Evolutionary conservation across 2,797 vertebrate species (phyloP).

Genomic region (Manis pentadactyla): DNA sequence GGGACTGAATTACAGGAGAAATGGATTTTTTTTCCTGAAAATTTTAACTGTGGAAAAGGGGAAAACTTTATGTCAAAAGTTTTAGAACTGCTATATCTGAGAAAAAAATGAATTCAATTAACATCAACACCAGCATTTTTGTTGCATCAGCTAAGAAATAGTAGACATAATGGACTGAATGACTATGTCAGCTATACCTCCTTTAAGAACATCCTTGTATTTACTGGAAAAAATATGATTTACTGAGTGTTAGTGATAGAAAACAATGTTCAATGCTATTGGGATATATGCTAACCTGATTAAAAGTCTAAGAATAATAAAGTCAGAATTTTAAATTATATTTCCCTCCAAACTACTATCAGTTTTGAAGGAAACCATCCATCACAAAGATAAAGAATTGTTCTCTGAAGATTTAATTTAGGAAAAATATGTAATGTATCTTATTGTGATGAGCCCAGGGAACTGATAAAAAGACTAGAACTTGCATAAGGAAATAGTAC

Average conservation of each 20-base stretch:
- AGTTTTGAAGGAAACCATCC: constrained; percentile 32
- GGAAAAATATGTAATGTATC: constrained; percentile 16
- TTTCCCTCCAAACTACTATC: constrained; percentile 32
- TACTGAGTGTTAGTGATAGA: constrained; percentile 12
- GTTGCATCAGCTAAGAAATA: constrained; percentile 21
- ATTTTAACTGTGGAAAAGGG: background rate
- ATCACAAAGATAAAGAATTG: constrained; percentile 65
- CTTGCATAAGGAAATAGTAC: background rate
- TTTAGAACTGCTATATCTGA: background rate
- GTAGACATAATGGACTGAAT: background rate
- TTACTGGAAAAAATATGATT: constrained; percentile 56
- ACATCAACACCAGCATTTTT: background rate
- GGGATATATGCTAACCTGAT: constrained; percentile 45
- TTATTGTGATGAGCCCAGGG: background rate
- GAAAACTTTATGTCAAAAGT: constrained; percentile 20
- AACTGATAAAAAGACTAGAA: background rate
- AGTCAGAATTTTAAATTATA: constrained; percentile 22
- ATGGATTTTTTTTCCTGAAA: background rate
- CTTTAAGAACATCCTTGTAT: background rate
- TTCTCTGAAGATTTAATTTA: constrained; percentile 61
- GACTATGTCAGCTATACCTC: background rate
- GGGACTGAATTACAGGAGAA: background rate
- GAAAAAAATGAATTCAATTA: constrained; percentile 55
- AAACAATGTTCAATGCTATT: background rate
- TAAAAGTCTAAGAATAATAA: constrained; percentile 60